Evolutionary conservation across 2,113 vertebrate genomes (phyloP), one percentile per base, ranked within the genome.

Genomic region (Formicarius rufipectus): DNA sequence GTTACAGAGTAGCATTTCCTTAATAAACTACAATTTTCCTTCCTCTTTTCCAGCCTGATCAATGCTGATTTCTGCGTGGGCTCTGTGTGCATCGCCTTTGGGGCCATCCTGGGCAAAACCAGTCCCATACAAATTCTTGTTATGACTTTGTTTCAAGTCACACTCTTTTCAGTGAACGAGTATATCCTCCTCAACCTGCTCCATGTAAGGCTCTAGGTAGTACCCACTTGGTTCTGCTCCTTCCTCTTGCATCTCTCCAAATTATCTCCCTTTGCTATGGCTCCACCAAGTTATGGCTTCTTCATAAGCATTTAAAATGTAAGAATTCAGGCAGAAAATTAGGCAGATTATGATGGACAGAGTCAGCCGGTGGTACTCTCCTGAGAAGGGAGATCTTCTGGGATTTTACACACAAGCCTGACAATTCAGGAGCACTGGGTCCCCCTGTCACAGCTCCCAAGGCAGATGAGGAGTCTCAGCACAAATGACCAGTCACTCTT

Each of bases 1-100:
- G 56, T 68, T 81, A 49, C 6, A 23, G 44, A 76, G 47, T 30
- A 86, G 6, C 24, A 69, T 84, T 52, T 86, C 47, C 35, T 72
- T 45, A 79, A 35, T 89, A 84, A 96, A 75, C 17, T 27, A 72
- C 27, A 17, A 14, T 53, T 87, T 56, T 52, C 23, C 64, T 44
- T 68, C 66, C 28, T 35, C n/a, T 79, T 66, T 91, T 84, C 21
- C 95, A 99, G 99, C 96, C 89, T 99, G 95, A 99, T 99, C 96
- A 99, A 99, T 5, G 99, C 99, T 4, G 99, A 99, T 96, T 99
- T 99, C 98, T 99, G 99, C 9, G 99, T 99, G 82, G 99, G 98
- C 9, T 98, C 98, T 18, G 98, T 98, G 83, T 98, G 99, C 39
- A 99, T 99, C 7, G 99, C 99, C 74, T 99, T 98, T 8, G 99